Conservation (phyloP, 2,113 vertebrate genomes). For the Nothocercus nigrocapillus region DNA sequence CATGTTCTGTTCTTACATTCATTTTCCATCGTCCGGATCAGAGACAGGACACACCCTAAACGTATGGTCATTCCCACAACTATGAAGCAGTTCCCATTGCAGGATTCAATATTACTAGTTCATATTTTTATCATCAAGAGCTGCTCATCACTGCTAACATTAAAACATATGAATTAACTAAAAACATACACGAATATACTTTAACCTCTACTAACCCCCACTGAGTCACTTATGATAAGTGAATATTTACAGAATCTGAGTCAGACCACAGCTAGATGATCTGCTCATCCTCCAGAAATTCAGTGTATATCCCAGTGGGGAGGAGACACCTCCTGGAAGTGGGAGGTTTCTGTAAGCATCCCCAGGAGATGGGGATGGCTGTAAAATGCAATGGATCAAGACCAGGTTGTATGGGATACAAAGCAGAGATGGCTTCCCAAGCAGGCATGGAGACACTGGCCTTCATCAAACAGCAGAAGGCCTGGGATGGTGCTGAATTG, state of each 20-base stretch:
- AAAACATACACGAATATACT: conserved; percentile 36
- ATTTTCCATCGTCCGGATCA: neutral
- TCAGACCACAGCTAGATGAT: neutral
- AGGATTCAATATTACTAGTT: neutral
- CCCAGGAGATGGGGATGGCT: neutral
- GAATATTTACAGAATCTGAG: neutral
- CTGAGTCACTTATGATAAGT: neutral
- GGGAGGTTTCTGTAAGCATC: neutral
- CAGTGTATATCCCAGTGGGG: neutral
- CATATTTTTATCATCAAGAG: neutral
- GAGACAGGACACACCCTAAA: neutral
- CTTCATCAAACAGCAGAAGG: neutral
- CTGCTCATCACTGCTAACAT: conserved; percentile 5
- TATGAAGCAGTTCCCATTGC: neutral
- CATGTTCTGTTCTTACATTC: neutral
- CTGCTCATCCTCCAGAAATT: neutral
- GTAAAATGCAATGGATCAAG: neutral
- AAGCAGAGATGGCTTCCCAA: neutral
- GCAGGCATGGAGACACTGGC: neutral
- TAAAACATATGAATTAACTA: conserved; percentile 42
- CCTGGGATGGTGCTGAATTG: accelerated
- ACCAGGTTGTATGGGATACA: neutral
- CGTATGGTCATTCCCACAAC: neutral
- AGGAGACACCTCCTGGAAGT: neutral
- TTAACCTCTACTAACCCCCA: conserved; percentile 10